Conservation (phyloP, 2,113 vertebrate species). For the Seriola dumerili region DNA sequence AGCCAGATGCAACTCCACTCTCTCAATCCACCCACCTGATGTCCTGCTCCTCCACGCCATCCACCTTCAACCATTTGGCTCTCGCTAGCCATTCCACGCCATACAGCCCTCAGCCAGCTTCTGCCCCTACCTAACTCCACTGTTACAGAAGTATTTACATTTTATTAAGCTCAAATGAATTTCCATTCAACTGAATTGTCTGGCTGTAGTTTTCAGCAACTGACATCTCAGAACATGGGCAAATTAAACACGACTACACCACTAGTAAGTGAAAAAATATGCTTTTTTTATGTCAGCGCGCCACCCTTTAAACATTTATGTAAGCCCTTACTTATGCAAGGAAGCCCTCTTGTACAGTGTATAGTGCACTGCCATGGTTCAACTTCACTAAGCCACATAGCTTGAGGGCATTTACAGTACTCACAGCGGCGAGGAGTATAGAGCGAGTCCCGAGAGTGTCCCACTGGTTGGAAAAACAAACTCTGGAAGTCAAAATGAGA, state of each 20-base stretch:
- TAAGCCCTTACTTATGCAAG: slow-evolving; percentile 21
- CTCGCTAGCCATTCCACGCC: too few species aligned
- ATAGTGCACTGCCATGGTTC: slow-evolving; percentile 13
- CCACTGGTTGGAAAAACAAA: slow-evolving; percentile 37
- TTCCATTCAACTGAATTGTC: neutral
- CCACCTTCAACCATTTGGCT: too few species aligned
- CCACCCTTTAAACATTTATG: slow-evolving; percentile 41
- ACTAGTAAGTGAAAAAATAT: neutral
- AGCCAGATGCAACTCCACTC: too few species aligned
- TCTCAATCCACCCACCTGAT: too few species aligned
- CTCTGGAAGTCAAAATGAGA: slow-evolving; percentile 24
- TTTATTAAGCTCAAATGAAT: neutral
- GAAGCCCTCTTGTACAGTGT: slow-evolving; percentile 18
- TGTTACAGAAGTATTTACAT: neutral
- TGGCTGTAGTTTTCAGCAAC: neutral
- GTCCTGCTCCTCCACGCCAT: too few species aligned
- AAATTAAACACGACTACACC: neutral
- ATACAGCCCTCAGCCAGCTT: too few species aligned
- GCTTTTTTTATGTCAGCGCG: neutral
- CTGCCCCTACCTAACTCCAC: too few species aligned
- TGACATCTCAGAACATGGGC: neutral
- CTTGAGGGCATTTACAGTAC: slow-evolving; percentile 22
- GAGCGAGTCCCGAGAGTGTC: slow-evolving; percentile 19
- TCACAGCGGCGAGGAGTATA: slow-evolving; percentile 16
- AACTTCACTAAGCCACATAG: slow-evolving; percentile 34